Evolutionary conservation across 2,888 invertebrate genomes (phyloP).

Genomic region (Dichetophora obliterata): DNA sequence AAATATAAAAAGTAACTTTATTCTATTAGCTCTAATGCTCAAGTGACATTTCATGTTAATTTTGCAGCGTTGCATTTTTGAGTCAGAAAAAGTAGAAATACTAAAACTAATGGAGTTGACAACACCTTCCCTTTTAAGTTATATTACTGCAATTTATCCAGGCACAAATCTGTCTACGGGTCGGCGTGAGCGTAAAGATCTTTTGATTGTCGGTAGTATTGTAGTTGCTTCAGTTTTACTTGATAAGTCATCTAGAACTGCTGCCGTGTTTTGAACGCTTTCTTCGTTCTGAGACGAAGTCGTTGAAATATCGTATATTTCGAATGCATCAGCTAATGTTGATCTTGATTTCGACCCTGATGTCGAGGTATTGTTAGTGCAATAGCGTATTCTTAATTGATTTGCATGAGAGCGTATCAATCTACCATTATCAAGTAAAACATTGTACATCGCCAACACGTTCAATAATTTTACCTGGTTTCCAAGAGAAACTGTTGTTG

Average conservation of each 20-base stretch:
- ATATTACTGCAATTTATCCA: not conserved
- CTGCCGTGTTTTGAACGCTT: too few species aligned
- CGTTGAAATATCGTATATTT: not conserved
- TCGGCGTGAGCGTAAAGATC: not conserved
- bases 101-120: too few species aligned
- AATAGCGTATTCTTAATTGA: constrained; percentile 9
- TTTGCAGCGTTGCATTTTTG: too few species aligned
- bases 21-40: too few species aligned
- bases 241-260: too few species aligned
- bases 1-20: too few species aligned
- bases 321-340: not conserved
- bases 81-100: too few species aligned
- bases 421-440: not conserved
- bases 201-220: not conserved
- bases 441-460: constrained; percentile 24
- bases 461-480: constrained; percentile 44
- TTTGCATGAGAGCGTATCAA: not conserved
- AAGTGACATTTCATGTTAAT: too few species aligned
- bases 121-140: not conserved
- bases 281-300: too few species aligned
- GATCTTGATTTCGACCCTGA: not conserved
- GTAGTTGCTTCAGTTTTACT: not conserved
- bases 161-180: not conserved
- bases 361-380: not conserved
- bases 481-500: constrained; percentile 47